phyloP scores from a whole-genome alignment of 2,797 vertebrate genomes.

The Scleropages formosus region DNA sequence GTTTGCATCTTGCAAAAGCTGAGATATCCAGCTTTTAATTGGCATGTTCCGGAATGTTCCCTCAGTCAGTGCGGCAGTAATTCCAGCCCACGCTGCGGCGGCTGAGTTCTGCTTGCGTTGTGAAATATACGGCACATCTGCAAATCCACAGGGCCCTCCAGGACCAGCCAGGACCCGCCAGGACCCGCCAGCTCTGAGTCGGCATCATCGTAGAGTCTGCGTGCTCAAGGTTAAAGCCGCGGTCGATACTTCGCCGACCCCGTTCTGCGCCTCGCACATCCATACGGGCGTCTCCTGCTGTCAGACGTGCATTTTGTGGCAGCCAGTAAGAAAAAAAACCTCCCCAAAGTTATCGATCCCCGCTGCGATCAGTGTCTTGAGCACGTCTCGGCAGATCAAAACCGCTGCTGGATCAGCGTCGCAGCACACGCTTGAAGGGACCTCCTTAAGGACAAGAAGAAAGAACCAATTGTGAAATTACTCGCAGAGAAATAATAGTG shows the following conservation, averaged over 20 bases:
- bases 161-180: too few relatives aligned
- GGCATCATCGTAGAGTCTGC: too few relatives aligned
- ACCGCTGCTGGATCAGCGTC: constrained; percentile 20
- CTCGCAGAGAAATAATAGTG: constrained; percentile 45
- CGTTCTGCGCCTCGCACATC: background rate
- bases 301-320: background rate
- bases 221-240: background rate
- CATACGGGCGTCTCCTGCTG: background rate
- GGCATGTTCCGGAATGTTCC: too few relatives aligned
- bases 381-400: background rate
- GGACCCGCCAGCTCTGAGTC: too few relatives aligned
- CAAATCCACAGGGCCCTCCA: too few relatives aligned
- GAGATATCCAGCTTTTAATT: too few relatives aligned
- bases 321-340: background rate
- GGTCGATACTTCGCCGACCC: background rate
- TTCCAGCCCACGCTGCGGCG: too few relatives aligned
- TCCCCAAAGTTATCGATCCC: too few relatives aligned
- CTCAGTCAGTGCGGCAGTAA: too few relatives aligned
- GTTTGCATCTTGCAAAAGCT: too few relatives aligned
- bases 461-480: constrained; percentile 44
- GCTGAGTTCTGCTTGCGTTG: too few relatives aligned
- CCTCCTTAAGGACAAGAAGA: constrained; percentile 44
- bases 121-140: too few relatives aligned
- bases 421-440: constrained; percentile 30
- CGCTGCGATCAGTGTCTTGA: background rate